Conservation (phyloP, 1,140 invertebrate genomes). For the Pygmarrhopalites habei region DNA sequence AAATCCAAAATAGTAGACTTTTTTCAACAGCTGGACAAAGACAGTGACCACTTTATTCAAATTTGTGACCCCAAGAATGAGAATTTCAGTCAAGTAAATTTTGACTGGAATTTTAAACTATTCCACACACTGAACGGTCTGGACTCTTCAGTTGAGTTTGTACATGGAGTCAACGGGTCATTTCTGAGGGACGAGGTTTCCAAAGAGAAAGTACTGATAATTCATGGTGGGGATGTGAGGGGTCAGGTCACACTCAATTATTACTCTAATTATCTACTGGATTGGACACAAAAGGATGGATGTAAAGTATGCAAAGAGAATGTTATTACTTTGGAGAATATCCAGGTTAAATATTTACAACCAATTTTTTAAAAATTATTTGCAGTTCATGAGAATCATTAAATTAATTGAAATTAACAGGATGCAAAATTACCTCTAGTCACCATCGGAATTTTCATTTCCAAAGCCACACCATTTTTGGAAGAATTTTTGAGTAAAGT, state of each 20-base stretch:
- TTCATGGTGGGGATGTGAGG: slow-evolving; percentile 92
- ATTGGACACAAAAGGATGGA: slow-evolving; percentile 69
- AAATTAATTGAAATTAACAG: slow-evolving; percentile 43
- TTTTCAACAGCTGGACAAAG: no score
- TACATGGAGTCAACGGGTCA: neutral
- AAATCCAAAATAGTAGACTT: slow-evolving; percentile 67
- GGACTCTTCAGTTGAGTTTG: slow-evolving; percentile 54
- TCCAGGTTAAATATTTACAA: no score
- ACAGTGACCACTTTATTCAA: slow-evolving; percentile 92
- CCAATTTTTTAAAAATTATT: no score
- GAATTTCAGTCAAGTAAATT: slow-evolving; percentile 66
- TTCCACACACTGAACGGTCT: slow-evolving; percentile 94
- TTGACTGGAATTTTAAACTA: slow-evolving; percentile 79
- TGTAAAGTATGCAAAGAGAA: slow-evolving; percentile 68
- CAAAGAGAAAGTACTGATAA: slow-evolving; percentile 69
- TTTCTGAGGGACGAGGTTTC: slow-evolving; percentile 59
- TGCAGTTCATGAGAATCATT: no score
- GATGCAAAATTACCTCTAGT: slow-evolving; percentile 57
- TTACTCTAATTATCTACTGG: slow-evolving; percentile 82
- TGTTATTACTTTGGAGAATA: slow-evolving; percentile 44
- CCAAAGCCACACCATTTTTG: slow-evolving; percentile 82
- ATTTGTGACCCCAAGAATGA: slow-evolving; percentile 68
- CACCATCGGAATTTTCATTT: slow-evolving; percentile 73
- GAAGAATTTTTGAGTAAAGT: slow-evolving; percentile 78
- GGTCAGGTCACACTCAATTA: slow-evolving; percentile 71